Base-by-base conservation (phyloP, 2,888 invertebrate species). In the Mycalesis mineus region DNA sequence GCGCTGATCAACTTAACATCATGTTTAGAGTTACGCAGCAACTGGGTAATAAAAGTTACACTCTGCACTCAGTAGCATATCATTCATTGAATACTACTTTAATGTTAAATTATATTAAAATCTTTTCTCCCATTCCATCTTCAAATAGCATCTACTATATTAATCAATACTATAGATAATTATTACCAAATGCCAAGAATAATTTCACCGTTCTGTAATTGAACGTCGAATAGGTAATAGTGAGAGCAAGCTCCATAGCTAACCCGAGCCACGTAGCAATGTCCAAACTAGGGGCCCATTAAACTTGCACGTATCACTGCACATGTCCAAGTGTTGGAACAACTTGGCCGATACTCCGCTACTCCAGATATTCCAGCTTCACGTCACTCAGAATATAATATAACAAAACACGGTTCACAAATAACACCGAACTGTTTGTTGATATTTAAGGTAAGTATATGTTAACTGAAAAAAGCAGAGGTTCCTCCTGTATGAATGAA, bases 291-390 rank as follows among this genome's bases (percentile, higher is more conserved):
- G 61, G 52, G 63, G 58, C 42, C 67, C 68, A 69, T 72, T 72
- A 71, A 73, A 73, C 64, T 70, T 69, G 65, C 68, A 68, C 70
- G 63, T 68, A 65, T 60, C 61, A 59, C 45, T 47, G 33, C 68
- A 65, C 64, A 64, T 63, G 68, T 67, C 64, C 61, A 61, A 65
- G 70, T 69, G 63, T 22, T 11, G 68, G 70, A 68, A 69, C 67
- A 68, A 72, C 71, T 70, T 65, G 69, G 56, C 67, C 72, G 65
- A 71, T 75, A 72, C 71, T 70, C 70, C 65, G 68, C 65, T 22
- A 22, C 22, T 22, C 22, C 22, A 22, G 58, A 63, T 66, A 65
- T 54, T 49, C 39, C 42, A 41, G 17, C 42, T 22, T 42, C 11
- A 42, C 22, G 22, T 22, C 22, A 22, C 22, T 22, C 22, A 22